Evolutionary conservation across 2,113 vertebrate species (phyloP).

Genomic region (Crotophaga sulcirostris): DNA sequence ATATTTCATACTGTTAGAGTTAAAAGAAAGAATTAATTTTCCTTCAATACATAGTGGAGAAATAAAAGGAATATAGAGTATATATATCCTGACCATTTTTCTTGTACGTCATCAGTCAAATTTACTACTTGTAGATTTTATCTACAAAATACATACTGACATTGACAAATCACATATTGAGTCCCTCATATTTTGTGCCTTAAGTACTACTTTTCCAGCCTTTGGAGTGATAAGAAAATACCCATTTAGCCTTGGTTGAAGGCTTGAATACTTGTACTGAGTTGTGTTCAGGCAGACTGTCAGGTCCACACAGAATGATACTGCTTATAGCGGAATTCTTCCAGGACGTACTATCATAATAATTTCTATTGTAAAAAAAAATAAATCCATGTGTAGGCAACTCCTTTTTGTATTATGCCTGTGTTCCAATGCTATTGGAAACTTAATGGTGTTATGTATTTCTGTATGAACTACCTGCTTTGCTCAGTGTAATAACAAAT

Average conservation of each 20-base stretch:
- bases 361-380: not conserved
- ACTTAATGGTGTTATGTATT: not conserved
- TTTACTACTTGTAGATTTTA: not conserved
- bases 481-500: not conserved
- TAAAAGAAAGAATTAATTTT: not conserved
- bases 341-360: not conserved
- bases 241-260: not conserved
- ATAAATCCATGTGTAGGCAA: accelerated
- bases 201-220: not conserved
- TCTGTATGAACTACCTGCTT: not conserved
- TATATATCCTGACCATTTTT: not conserved
- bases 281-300: not conserved
- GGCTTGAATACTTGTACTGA: not conserved
- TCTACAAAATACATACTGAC: not conserved
- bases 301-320: not conserved
- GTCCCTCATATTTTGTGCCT: not conserved
- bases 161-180: not conserved
- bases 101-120: not conserved
- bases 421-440: not conserved
- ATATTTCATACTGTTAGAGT: not conserved
- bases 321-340: not conserved
- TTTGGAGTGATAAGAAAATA: not conserved
- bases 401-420: not conserved
- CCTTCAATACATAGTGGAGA: not conserved
- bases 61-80: not conserved